Evolutionary conservation across 2,888 invertebrate species (phyloP), one percentile per base, ranked within the genome.

Genomic region (Byasa hedistus): DNA sequence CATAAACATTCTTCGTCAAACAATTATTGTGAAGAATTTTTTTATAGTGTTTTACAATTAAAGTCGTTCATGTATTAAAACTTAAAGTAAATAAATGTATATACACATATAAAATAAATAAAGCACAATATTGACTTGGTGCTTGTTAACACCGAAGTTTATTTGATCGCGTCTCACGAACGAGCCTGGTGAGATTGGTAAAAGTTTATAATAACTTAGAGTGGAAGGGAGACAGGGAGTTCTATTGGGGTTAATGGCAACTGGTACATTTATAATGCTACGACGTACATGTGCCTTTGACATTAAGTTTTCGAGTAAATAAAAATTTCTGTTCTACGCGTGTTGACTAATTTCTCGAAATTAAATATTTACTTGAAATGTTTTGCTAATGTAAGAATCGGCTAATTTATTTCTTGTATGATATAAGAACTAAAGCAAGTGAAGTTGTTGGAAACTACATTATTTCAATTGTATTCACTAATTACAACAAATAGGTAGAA

Each of bases 111-210:
- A 44, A 59, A 60, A 55, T 65, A 65, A 19, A 44, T 69, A 71
- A 66, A 65, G 65, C 68, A 68, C 71, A 69, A 55, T 72, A 62
- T 61, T 63, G 63, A 60, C 63, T 67, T 67, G 52, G 69, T 68
- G 70, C 71, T 73, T 72, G 73, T 75, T 72, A 71, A 64, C 67
- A 61, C 64, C 69, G 32, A 75, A 76, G 71, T 75, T 76, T 71
- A 68, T 70, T 64, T 72, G 75, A 72, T 66, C 69, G 61, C 65
- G 72, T 71, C 73, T 69, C 66, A 59, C 52, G 68, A 71, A 69
- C 69, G 58, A 63, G 61, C 57, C 36, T 64, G 51, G 48, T 64
- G 66, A 70, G 71, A 75, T 72, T 62, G 70, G 70, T 72, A 71
- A 71, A 73, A 74, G 69, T 75, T 74, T 68, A 57, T 57, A 60